These are phyloP conservation scores for Aythya baeri DNA, from an alignment of 2,113 vertebrate genomes.

Conservation along the genomic window DNA sequence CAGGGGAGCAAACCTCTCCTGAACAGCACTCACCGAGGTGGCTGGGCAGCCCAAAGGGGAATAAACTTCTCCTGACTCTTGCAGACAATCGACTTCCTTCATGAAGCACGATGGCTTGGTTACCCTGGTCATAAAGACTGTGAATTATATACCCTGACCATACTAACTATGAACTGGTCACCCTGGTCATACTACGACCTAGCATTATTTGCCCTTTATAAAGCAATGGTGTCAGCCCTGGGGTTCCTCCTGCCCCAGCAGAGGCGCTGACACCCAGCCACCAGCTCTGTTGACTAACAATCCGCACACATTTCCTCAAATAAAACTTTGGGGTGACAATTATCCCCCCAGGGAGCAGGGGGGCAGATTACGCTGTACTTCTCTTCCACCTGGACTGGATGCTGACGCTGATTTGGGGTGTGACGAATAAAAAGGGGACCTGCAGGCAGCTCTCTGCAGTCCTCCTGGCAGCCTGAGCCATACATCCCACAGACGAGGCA, in stretches of 20 bases:
- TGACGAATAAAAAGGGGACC: background rate
- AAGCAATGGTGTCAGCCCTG: background rate
- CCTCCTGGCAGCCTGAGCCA: background rate
- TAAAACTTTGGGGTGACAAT: background rate
- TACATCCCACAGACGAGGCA: background rate
- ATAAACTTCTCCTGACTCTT: background rate
- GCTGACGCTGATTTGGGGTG: background rate
- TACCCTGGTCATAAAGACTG: too few species aligned
- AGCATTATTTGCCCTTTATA: background rate
- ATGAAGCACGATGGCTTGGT: background rate
- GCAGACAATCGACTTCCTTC: background rate
- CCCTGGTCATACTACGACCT: rapidly evolving
- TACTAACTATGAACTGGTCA: too few species aligned
- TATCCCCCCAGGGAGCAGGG: rapidly evolving
- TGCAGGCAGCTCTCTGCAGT: background rate
- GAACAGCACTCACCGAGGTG: background rate
- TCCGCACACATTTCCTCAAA: background rate
- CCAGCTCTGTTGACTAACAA: background rate
- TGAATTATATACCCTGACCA: too few species aligned
- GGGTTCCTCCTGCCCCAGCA: background rate
- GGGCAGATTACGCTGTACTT: background rate
- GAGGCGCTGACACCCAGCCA: background rate
- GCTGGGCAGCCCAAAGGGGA: background rate
- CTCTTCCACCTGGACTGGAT: background rate
- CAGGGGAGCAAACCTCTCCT: background rate